Evolutionary conservation across 2,797 vertebrate species (phyloP).

Genomic region (Scarus forsteni): DNA sequence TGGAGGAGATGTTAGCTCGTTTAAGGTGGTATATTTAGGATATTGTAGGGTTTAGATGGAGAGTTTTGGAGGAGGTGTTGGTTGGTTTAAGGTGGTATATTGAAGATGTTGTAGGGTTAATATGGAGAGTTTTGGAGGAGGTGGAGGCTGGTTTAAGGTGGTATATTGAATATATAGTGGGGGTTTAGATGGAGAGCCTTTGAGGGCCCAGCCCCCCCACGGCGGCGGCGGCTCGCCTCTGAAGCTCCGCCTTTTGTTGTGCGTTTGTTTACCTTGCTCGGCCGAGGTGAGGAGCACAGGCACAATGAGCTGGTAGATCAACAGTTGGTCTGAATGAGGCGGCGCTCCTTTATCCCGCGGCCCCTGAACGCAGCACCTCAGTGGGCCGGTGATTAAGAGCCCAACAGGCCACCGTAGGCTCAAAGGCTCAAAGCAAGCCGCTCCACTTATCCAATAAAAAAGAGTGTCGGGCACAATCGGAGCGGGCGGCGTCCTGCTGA

Average conservation of each 20-base stretch:
- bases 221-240: slow-evolving; percentile 41
- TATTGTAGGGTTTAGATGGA: background rate
- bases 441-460: slow-evolving; percentile 85
- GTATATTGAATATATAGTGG: background rate
- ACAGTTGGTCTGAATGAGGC: slow-evolving; percentile 77
- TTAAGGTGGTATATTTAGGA: background rate
- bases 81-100: background rate
- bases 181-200: slow-evolving; percentile 10
- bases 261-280: slow-evolving; percentile 84
- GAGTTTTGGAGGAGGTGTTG: background rate
- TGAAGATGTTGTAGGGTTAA: too few relatives aligned
- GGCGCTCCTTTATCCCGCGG: slow-evolving; percentile 69
- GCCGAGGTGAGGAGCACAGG: slow-evolving; percentile 62
- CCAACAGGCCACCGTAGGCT: slow-evolving; percentile 80
- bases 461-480: slow-evolving; percentile 65
- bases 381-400: slow-evolving; percentile 82
- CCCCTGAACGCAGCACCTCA: slow-evolving; percentile 78
- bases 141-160: background rate
- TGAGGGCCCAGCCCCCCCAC: slow-evolving; percentile 24
- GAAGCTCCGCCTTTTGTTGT: slow-evolving; percentile 81
- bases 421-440: slow-evolving; percentile 82
- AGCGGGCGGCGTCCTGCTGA: slow-evolving; percentile 63
- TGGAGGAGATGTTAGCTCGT: background rate
- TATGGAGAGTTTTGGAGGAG: background rate
- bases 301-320: slow-evolving; percentile 78